phyloP scores from a whole-genome alignment of 2,797 vertebrate species.

The Huso huso region DNA sequence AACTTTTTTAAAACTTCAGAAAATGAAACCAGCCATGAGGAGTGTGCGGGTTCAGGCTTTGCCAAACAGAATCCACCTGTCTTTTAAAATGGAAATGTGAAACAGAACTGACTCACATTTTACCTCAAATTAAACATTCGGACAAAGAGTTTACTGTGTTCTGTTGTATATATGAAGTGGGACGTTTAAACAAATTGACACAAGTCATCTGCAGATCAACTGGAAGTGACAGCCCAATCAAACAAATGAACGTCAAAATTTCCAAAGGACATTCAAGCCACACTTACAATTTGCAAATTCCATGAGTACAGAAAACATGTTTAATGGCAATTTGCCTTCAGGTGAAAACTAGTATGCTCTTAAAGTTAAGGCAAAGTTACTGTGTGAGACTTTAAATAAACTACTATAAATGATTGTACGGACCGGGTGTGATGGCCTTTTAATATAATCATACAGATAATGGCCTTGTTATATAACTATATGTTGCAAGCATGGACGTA shows the following conservation, averaged over 20 bases:
- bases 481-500: no score
- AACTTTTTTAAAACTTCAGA: slow-evolving; percentile 31
- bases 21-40: slow-evolving; percentile 36
- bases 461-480: no score
- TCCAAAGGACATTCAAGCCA: slow-evolving; percentile 47
- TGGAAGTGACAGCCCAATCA: slow-evolving; percentile 71
- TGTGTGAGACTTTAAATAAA: background rate
- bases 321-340: background rate
- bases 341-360: background rate
- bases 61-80: slow-evolving; percentile 76
- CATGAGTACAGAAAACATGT: background rate
- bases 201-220: slow-evolving; percentile 74
- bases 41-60: slow-evolving; percentile 35
- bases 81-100: slow-evolving; percentile 60
- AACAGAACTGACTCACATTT: slow-evolving; percentile 66
- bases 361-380: background rate
- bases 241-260: slow-evolving; percentile 71
- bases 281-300: slow-evolving; percentile 26
- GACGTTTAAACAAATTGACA: slow-evolving; percentile 76
- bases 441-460: no score
- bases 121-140: slow-evolving; percentile 64
- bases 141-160: slow-evolving; percentile 55
- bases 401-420: no score
- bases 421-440: no score
- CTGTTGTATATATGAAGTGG: slow-evolving; percentile 50